Percentiles rank a stretch among this genome's conserved stretches.
These are phyloP conservation scores for Phylloscopus collybita DNA, from an alignment of 2,797 vertebrate species.

Conservation along the genomic window DNA sequence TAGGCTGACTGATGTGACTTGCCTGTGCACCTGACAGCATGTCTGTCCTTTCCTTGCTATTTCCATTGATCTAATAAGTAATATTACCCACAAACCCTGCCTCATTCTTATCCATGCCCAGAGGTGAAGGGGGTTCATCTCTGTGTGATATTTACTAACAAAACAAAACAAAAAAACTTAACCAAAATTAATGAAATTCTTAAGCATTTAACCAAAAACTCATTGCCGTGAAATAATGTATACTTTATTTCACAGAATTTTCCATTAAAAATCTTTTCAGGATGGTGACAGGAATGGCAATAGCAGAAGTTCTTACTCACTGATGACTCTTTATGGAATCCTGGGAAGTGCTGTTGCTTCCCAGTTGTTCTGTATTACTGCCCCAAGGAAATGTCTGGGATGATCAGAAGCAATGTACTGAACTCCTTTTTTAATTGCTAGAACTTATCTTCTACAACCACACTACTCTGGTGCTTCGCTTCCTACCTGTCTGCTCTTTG, in stretches of 20 bases:
- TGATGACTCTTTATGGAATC: neutral
- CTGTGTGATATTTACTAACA: neutral
- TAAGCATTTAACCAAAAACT: neutral
- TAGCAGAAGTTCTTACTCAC: neutral
- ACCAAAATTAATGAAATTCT: neutral
- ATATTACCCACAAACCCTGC: neutral
- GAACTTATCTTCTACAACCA: neutral
- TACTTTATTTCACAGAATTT: neutral
- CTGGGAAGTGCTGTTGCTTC: neutral
- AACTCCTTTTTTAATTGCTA: neutral
- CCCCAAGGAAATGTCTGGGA: neutral
- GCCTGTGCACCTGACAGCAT: neutral
- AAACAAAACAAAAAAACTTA: neutral
- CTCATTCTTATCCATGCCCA: neutral
- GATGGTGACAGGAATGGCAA: neutral
- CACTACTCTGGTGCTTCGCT: neutral
- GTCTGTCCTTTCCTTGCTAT: neutral
- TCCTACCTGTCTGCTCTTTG: neutral
- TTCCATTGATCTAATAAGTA: neutral
- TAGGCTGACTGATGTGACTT: neutral
- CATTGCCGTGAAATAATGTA: neutral
- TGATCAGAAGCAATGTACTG: neutral
- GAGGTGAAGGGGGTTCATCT: neutral
- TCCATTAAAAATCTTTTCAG: neutral
- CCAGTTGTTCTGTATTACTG: neutral